These are phyloP conservation scores for Clistopyga incitator DNA, from an alignment of 2,888 invertebrate species.

Conservation along the genomic window DNA sequence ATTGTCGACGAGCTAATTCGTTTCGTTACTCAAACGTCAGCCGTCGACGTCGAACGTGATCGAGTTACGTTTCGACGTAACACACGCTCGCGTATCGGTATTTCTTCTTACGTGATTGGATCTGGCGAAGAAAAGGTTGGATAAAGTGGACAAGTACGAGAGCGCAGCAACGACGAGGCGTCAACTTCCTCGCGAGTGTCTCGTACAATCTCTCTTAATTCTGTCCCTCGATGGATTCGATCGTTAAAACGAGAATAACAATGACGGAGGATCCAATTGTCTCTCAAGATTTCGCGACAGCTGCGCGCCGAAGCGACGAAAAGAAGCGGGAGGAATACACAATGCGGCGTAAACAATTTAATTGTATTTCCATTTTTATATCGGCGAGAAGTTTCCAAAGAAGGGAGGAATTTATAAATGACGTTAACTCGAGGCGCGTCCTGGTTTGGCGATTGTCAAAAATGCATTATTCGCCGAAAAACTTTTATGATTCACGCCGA, in stretches of 20 bases:
- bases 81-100: neutral
- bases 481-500: neutral
- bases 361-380: neutral
- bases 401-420: neutral
- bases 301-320: neutral
- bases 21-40: constrained; percentile 28
- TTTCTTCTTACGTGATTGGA: neutral
- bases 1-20: constrained; percentile 13
- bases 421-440: too few relatives aligned
- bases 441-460: neutral
- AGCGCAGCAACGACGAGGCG: neutral
- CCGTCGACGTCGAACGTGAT: constrained; percentile 15
- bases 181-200: constrained; percentile 4
- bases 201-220: constrained; percentile 24
- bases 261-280: neutral
- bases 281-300: neutral
- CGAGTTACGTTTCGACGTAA: constrained; percentile 1
- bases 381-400: neutral
- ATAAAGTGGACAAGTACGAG: constrained; percentile 19
- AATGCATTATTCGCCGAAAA: neutral
- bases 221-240: neutral
- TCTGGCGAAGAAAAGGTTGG: constrained; percentile 24
- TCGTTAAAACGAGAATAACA: constrained; percentile 10
- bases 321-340: constrained; percentile 1
- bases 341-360: neutral